Percentiles rank a stretch among this genome's conserved stretches.
phyloP scores from a whole-genome alignment of 2,888 invertebrate genomes.

The Acholoe squamosa region DNA sequence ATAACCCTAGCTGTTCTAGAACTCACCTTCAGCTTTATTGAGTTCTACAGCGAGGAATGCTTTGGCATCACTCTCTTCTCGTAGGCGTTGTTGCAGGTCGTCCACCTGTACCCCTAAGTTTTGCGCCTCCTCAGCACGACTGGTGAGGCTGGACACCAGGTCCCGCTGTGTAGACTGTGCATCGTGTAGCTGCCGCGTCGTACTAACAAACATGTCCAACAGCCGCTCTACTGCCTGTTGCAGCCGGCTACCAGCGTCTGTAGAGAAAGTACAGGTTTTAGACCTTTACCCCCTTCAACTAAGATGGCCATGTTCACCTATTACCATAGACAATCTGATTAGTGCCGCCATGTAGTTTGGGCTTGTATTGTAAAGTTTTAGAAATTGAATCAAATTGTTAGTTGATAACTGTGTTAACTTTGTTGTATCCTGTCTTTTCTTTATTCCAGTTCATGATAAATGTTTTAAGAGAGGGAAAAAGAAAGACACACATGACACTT shows the following conservation, averaged over 20 bases:
- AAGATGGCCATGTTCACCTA: no score
- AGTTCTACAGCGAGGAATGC: conserved; percentile 81
- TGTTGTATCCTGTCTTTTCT: no score
- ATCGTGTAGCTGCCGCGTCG: conserved; percentile 77
- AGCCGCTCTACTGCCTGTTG: conserved; percentile 77
- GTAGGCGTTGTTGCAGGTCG: conserved; percentile 75
- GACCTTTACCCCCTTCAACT: no score
- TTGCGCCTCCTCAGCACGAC: conserved; percentile 73
- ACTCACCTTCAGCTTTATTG: conserved; percentile 82
- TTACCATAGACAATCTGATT: no score
- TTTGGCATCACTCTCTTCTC: conserved; percentile 76
- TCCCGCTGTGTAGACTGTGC: conserved; percentile 76
- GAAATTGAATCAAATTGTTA: no score
- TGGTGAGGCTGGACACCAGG: conserved; percentile 74
- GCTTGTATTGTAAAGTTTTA: no score
- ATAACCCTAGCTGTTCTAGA: neutral
- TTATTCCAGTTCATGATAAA: no score
- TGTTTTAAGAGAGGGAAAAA: no score
- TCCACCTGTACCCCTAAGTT: conserved; percentile 70
- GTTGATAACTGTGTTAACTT: no score
- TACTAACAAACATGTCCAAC: conserved; percentile 79
- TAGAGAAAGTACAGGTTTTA: neutral
- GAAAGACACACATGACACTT: no score
- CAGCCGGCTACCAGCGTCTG: conserved; percentile 72
- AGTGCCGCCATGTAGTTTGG: no score